Evolutionary conservation across 2,113 vertebrate genomes (phyloP), one percentile per base, ranked within the genome.

Genomic region (Cyprinus carpio): DNA sequence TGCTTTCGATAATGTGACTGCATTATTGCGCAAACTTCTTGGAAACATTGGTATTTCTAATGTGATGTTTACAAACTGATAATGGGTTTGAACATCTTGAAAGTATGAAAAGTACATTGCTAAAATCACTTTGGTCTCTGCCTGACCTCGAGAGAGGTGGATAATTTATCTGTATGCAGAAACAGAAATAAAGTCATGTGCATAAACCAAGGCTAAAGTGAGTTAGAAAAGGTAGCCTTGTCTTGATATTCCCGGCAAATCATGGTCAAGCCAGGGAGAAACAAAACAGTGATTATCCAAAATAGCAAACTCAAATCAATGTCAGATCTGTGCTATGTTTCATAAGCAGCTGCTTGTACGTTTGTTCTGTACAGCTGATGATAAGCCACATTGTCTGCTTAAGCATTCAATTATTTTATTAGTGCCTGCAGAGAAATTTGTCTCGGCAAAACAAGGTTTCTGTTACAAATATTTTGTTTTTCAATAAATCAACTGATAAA

Each of bases 161-260:
- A 46, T 40, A 51, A 7, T 29, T 5, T 31, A 76, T 51, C 46
- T 31, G 27, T 11, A 76, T 12, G n/a, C 25, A 76, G 25, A 76
- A 29, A 51, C 46, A 75, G 46, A 29, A 76, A 76, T 31, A 76
- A 76, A 76, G 46, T 27, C 43, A 75, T 46, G 40, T 25, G 25
- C 2, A 25, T 18, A 51, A 16, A 75, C 67, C 67, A 71, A 34
- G 56, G 23, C 60, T 54, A 37, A 37, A 67, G 25, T 71, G 80
- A 74, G 67, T 25, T 12, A 18, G 23, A 15, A 69, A 34, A 8
- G 25, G 71, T 20, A 56, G 49, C 71, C 54, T 75, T 46, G 37
- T 23, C 46, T 60, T 84, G 72, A 64, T 60, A 76, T 84, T 34
- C 64, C 56, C 18, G 16, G n/a, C 9, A 27, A 72, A 72, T 37